phyloP scores from a whole-genome alignment of 2,113 vertebrate genomes.

The Dicerorhinus sumatrensis region DNA sequence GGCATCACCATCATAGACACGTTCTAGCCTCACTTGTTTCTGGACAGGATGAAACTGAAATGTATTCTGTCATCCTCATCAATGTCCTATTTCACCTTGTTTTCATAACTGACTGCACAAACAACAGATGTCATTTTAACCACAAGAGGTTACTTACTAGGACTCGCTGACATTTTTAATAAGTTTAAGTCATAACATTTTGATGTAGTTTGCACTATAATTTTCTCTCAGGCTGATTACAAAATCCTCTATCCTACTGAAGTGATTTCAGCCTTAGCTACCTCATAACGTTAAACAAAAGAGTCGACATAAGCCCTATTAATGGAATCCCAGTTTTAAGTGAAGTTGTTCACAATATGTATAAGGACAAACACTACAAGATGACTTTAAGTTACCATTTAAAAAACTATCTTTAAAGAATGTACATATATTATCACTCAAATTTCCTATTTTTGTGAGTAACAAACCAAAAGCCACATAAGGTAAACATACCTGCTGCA shows the following conservation, averaged over 20 bases:
- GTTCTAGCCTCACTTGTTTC: neutral
- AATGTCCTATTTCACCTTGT: neutral
- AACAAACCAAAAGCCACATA: constrained; percentile 66
- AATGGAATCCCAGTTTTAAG: constrained; percentile 5
- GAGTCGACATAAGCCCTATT: neutral
- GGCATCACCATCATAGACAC: neutral
- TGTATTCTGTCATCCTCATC: neutral
- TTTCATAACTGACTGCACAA: neutral
- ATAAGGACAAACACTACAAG: neutral
- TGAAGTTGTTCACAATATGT: neutral
- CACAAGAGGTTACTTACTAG: neutral
- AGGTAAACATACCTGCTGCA: constrained; percentile 93
- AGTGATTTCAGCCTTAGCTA: constrained; percentile 36
- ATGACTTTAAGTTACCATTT: neutral
- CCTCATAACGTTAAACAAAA: constrained; percentile 27
- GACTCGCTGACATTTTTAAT: constrained; percentile 15
- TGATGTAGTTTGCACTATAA: constrained; percentile 11
- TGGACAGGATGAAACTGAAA: neutral
- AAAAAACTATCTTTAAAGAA: neutral
- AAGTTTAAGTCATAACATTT: constrained; percentile 4
- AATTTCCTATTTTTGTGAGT: neutral
- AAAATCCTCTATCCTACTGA: constrained; percentile 5
- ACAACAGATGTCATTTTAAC: constrained; percentile 7
- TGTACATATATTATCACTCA: neutral
- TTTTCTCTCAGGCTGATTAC: constrained; percentile 43